phyloP scores from a whole-genome alignment of 2,797 vertebrate species.

The Takifugu ocellatus region DNA sequence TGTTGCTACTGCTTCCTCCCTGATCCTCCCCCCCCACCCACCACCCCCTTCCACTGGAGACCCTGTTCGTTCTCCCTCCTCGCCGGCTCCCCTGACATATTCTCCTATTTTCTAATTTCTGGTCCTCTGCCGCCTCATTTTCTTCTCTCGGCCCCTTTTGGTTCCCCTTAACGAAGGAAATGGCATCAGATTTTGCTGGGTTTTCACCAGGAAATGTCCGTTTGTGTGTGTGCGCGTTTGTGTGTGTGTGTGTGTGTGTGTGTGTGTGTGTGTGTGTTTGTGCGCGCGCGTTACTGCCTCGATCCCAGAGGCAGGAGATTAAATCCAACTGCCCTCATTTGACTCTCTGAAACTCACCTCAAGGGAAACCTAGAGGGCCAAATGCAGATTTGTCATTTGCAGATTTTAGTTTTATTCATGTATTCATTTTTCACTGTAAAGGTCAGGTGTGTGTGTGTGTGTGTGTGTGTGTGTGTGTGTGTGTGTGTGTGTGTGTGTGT shows the following conservation, averaged over 20 bases:
- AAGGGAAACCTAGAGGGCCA: slow-evolving; percentile 53
- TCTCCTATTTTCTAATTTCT: not conserved
- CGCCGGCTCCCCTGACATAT: not conserved
- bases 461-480: slow-evolving; percentile 16
- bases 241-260: slow-evolving; percentile 1
- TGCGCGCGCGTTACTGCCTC: not conserved
- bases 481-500: no score
- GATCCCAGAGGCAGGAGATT: slow-evolving; percentile 52
- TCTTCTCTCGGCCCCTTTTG: not conserved
- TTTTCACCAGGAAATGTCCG: slow-evolving; percentile 14
- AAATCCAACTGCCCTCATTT: slow-evolving; percentile 64
- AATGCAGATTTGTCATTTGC: slow-evolving; percentile 74
- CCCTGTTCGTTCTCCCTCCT: not conserved
- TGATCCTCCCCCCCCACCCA: slow-evolving; percentile 9
- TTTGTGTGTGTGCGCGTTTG: not conserved
- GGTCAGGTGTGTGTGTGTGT: slow-evolving; percentile 44
- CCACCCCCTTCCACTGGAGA: slow-evolving; percentile 1
- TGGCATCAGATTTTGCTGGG: slow-evolving; percentile 13
- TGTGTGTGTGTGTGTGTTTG: slow-evolving; percentile 3
- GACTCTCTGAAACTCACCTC: slow-evolving; percentile 59
- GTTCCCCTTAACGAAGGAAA: slow-evolving; percentile 10
- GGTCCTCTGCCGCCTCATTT: not conserved
- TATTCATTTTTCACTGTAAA: slow-evolving; percentile 69
- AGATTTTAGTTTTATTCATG: slow-evolving; percentile 69
- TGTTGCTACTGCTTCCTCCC: slow-evolving; percentile 30